These are phyloP conservation scores for Leucopternis melanops DNA, from an alignment of 2,113 vertebrate genomes.

Conservation along the genomic window DNA sequence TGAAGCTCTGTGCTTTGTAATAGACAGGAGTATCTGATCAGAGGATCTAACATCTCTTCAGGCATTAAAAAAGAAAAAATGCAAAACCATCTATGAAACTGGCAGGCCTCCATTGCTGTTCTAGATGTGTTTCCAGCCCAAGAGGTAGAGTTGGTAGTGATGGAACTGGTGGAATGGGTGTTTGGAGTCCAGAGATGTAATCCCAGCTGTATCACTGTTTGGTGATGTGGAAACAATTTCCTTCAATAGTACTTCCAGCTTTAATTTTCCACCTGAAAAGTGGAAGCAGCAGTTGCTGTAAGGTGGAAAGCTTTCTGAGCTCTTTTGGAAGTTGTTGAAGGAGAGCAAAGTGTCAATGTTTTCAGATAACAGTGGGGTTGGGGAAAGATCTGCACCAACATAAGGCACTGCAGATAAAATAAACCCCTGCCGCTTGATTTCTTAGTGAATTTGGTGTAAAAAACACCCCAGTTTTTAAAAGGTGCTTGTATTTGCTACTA, in stretches of 20 bases:
- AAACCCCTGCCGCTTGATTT: neutral
- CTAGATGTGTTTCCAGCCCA: neutral
- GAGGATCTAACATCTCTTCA: neutral
- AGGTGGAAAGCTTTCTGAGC: neutral
- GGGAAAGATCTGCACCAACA: neutral
- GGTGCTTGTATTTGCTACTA: neutral
- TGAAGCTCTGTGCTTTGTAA: neutral
- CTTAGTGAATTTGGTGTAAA: neutral
- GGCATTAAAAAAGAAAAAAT: neutral
- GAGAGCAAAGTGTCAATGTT: neutral
- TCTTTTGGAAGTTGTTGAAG: neutral
- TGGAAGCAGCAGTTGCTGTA: neutral
- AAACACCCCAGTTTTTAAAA: neutral
- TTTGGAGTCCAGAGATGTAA: neutral
- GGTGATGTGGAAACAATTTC: neutral
- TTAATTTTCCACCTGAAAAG: constrained; percentile 10
- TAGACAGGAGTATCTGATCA: neutral
- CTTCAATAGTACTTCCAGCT: neutral
- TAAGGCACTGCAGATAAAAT: neutral
- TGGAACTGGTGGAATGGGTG: neutral
- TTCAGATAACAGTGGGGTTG: neutral
- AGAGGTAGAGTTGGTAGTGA: neutral
- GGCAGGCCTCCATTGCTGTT: neutral
- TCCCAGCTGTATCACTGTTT: neutral
- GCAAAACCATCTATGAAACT: neutral